phyloP scores from a whole-genome alignment of 2,113 vertebrate genomes.

The Dromiciops gliroides region DNA sequence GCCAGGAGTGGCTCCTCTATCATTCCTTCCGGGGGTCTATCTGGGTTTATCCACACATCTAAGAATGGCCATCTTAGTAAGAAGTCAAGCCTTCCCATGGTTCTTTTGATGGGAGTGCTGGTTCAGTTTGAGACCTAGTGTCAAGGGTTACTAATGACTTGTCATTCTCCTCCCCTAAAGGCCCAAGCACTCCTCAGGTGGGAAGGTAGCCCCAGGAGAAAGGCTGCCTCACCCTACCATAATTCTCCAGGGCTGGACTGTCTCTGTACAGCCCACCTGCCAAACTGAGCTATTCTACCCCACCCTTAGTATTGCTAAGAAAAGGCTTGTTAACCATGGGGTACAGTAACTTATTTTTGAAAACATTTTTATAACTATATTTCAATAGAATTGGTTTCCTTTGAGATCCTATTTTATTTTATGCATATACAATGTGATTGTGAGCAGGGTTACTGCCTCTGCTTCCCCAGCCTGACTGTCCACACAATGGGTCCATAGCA shows the following conservation, averaged over 20 bases:
- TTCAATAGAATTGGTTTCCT: background rate
- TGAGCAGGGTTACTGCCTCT: background rate
- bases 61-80: background rate
- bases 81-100: background rate
- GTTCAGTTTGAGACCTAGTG: slow-evolving; percentile 34
- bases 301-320: background rate
- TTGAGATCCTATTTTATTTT: background rate
- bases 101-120: background rate
- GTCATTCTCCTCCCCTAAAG: slow-evolving; percentile 38
- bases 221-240: background rate
- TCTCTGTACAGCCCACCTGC: background rate
- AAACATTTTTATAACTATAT: background rate
- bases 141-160: slow-evolving; percentile 14
- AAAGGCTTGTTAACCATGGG: background rate
- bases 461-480: background rate
- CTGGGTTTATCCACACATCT: background rate
- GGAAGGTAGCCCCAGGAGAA: background rate
- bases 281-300: background rate
- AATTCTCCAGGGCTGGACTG: background rate
- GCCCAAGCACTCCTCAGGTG: slow-evolving; percentile 4
- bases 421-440: background rate
- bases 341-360: background rate
- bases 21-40: too few relatives aligned
- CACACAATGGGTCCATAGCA: background rate
- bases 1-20: background rate